Evolutionary conservation across 2,113 vertebrate species (phyloP).

Genomic region (Corythornis cristatus): DNA sequence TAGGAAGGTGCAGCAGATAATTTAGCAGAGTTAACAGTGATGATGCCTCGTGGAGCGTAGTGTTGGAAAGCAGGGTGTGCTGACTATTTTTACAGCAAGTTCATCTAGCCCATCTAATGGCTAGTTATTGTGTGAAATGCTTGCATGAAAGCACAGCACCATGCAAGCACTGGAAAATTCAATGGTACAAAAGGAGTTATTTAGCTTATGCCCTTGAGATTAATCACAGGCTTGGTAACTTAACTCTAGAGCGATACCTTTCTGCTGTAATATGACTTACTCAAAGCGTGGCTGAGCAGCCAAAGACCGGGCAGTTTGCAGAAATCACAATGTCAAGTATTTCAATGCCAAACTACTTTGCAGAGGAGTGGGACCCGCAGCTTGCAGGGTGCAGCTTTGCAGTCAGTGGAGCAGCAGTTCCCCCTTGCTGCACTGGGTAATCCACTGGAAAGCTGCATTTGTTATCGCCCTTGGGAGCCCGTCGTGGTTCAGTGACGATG

Average conservation of each 20-base stretch:
- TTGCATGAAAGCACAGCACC: neutral
- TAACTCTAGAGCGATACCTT: neutral
- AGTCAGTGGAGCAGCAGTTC: neutral
- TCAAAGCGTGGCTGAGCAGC: neutral
- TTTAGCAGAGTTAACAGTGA: neutral
- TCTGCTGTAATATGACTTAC: neutral
- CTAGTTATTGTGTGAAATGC: constrained; percentile 37
- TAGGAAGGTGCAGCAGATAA: neutral
- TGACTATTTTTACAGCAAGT: neutral
- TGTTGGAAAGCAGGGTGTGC: neutral
- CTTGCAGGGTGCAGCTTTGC: neutral
- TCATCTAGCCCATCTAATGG: constrained; percentile 10
- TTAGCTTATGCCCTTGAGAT: constrained; percentile 39
- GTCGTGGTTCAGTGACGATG: neutral
- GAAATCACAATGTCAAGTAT: neutral
- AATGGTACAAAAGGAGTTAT: neutral
- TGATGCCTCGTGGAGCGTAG: neutral
- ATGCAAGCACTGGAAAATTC: neutral
- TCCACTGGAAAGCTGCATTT: neutral
- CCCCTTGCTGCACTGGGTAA: neutral
- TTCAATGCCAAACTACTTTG: neutral
- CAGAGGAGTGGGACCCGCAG: neutral
- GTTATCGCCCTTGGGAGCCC: neutral
- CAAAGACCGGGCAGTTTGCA: neutral
- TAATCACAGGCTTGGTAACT: neutral